These are phyloP conservation scores for Toxotes chatareus DNA, from an alignment of 2,113 vertebrate genomes.

Conservation along the genomic window DNA sequence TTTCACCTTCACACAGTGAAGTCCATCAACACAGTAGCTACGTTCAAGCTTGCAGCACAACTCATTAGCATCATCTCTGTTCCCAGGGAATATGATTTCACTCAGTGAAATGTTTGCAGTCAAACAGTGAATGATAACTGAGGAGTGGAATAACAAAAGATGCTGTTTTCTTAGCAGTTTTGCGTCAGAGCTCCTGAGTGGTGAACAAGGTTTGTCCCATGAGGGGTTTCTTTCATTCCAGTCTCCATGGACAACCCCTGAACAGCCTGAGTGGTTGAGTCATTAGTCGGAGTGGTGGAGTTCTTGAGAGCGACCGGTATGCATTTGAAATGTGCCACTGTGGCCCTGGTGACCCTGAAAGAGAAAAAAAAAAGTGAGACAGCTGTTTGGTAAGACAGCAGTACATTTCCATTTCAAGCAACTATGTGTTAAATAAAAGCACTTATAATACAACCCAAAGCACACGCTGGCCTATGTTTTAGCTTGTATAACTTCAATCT, in stretches of 20 bases:
- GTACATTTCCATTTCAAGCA: neutral
- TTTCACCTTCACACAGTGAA: neutral
- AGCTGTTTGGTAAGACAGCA: neutral
- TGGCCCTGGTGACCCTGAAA: neutral
- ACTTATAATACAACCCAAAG: too few relatives aligned
- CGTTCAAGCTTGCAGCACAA: too few relatives aligned
- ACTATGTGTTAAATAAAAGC: too few relatives aligned
- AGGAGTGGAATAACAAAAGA: neutral
- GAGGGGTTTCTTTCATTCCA: slow-evolving; percentile 14
- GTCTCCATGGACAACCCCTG: slow-evolving; percentile 56
- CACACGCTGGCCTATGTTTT: neutral
- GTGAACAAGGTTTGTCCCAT: neutral
- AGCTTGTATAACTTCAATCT: neutral
- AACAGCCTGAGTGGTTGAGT: slow-evolving; percentile 23
- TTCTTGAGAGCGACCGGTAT: slow-evolving; percentile 41
- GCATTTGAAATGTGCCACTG: slow-evolving; percentile 18
- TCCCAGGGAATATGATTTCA: neutral
- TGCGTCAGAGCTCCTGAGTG: slow-evolving; percentile 45
- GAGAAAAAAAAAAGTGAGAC: neutral
- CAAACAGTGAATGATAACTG: slow-evolving; percentile 10
- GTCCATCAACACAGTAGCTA: neutral
- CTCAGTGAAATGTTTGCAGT: slow-evolving; percentile 19
- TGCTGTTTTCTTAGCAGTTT: slow-evolving; percentile 23
- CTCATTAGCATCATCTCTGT: neutral
- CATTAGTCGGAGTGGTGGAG: slow-evolving; percentile 16